Base-by-base conservation (phyloP, 2,888 invertebrate genomes). In the Cheilosia scutellata region DNA sequence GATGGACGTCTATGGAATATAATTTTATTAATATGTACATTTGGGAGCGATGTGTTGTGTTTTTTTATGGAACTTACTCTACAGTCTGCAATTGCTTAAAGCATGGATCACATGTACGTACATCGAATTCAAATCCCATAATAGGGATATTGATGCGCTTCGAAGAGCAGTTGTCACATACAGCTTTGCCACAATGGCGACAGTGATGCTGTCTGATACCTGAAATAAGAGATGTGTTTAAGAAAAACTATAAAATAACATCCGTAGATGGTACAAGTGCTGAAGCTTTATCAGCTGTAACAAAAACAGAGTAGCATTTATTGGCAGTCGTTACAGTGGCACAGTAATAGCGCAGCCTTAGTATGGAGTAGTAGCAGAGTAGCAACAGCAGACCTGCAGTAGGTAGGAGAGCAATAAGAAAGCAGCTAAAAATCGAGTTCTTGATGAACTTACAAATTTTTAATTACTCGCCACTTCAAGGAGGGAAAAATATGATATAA, bases 81-180 rank as follows among this genome's bases (percentile, higher is more conserved):
- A 96, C 96, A 89, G 96, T 96, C 89, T 97, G 95, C 51, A 98
- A 94, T 87, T 95, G 95, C 88, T 95, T 95, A 92, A 96, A 96
- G 93, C 99, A 99, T 44, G 95, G 95, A 91, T 98, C 96, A 93
- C 99, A 99, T 71, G 99, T 97, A 82, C 99, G 95, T 88, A 99
- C 98, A 91, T 97, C 97, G 93, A 98, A 98, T 93, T 99, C 99
- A 93, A 98, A 99, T 60, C 99, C 99, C 97, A 99, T 97, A 66
- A 96, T 94, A 2, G 99, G 99, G 91, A 99, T 96, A 77, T 97
- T 96, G 89, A 98, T 95, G 87, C 97, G 95, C 92, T 96, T 96
- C 74, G 95, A 95, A 16, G 98, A 98, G 92, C 99, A 99, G 88
- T 95, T 94, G 90, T 97, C 98, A 93, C 99, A 99, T 70, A 98